Conservation (phyloP, 2,888 invertebrate species). For the Heliconius ethilla region DNA sequence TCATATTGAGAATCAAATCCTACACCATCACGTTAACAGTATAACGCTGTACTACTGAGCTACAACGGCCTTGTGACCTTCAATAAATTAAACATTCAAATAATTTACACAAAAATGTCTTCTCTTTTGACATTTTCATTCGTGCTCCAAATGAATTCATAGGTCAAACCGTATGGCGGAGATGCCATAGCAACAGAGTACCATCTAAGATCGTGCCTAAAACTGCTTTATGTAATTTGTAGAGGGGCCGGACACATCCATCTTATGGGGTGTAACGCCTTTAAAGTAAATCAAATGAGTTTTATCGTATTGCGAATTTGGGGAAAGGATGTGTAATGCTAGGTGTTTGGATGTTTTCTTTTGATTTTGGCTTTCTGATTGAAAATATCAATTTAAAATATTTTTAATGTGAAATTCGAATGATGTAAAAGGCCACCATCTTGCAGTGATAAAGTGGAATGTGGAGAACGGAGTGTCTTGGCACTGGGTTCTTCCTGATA, state of each 20-base stretch:
- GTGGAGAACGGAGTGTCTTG: no score
- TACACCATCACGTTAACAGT: background rate
- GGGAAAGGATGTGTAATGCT: slow-evolving; percentile 17
- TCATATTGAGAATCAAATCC: background rate
- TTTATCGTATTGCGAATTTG: slow-evolving; percentile 36
- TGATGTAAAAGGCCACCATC: background rate
- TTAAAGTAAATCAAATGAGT: slow-evolving; percentile 44
- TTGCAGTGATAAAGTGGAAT: no score
- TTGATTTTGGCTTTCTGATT: background rate
- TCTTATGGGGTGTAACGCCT: slow-evolving; percentile 53
- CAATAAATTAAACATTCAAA: background rate
- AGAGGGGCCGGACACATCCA: slow-evolving; percentile 62
- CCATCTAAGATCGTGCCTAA: slow-evolving; percentile 71
- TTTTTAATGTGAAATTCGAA: background rate
- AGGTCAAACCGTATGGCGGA: slow-evolving; percentile 62
- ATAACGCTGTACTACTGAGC: no score
- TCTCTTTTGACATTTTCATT: slow-evolving; percentile 19
- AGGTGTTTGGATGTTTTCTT: background rate
- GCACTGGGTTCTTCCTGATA: no score
- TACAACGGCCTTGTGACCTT: background rate
- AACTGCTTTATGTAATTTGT: slow-evolving; percentile 78
- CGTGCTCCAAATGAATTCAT: slow-evolving; percentile 47
- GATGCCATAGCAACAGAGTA: slow-evolving; percentile 71
- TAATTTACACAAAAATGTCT: background rate
- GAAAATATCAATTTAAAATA: background rate